Evolutionary conservation across 2,888 invertebrate species (phyloP), one percentile per base, ranked within the genome.

Genomic region (Thyatira batis): DNA sequence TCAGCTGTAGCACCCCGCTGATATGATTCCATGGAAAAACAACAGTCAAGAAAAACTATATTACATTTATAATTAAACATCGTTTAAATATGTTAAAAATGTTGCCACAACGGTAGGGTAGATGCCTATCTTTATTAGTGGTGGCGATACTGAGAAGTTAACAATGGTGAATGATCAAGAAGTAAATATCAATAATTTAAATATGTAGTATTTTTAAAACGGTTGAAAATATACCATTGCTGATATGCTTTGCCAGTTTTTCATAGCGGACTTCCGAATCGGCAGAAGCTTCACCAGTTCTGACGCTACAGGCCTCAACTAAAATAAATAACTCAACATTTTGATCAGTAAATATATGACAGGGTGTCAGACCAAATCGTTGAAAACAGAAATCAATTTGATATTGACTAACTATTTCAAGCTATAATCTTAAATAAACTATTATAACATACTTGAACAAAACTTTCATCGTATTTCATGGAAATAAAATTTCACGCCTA

Each of bases 401-500:
- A 30, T 30, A 30, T 8, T 11, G 30, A 10, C 1, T 11, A 11
- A 8, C 0, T 2, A 2, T 9, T 5, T 4, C 21, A n/a, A 45
- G 21, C 10, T 20, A 20, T 23, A 3, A 21, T 2, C 58, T 69
- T 67, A 69, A 70, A 65, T 67, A 67, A 67, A 60, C 63, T 67
- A 61, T 59, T 69, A 8, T 39, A 17, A 39, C 39, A 23, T 23
- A 39, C 39, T 69, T 65, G 64, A 67, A 52, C 62, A 69, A 69
- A 67, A 79, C 85, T 85, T 86, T 85, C 84, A 78, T 75, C 69
- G 59, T 27, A 67, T 72, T 86, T 82, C 84, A 76, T 63, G 82
- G 84, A 87, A 87, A 84, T 78, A 78, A 82, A 84, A 85, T 88
- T 87, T 89, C 85, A 77, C 84, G 83, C 78, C 74, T 85, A 89